Evolutionary conservation across 1,140 invertebrate genomes (phyloP).

Genomic region (Micrasema minimum): DNA sequence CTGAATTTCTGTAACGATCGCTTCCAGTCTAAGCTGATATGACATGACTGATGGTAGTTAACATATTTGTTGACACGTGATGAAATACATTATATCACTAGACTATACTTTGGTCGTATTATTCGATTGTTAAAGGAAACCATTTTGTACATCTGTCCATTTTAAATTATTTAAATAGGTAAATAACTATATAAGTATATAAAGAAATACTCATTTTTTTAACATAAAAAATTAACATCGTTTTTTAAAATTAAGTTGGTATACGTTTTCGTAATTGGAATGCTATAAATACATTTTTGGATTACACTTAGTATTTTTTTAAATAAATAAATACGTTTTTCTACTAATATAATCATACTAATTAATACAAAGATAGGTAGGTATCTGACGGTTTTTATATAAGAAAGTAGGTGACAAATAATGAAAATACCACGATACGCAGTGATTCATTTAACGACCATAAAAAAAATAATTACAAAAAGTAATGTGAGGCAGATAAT

Average conservation of each 20-base stretch:
- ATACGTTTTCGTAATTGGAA: too few relatives aligned
- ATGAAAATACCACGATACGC: slow-evolving; percentile 2
- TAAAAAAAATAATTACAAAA: slow-evolving; percentile 10
- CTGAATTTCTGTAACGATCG: neutral
- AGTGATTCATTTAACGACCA: slow-evolving; percentile 10
- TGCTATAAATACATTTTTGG: too few relatives aligned
- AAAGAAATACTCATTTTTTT: slow-evolving; percentile 1
- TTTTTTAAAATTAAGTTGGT: too few relatives aligned
- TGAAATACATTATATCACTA: too few relatives aligned
- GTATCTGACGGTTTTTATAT: neutral
- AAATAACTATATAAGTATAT: neutral
- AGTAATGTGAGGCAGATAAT: slow-evolving; percentile 10
- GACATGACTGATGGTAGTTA: slow-evolving; percentile 43
- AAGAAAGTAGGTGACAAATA: neutral
- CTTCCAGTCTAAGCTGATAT: slow-evolving; percentile 32
- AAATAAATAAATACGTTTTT: neutral
- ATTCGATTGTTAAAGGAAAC: too few relatives aligned
- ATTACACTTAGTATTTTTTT: neutral
- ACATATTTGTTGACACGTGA: slow-evolving; percentile 34
- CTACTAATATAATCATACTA: neutral
- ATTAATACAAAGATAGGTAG: neutral
- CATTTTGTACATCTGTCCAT: neutral
- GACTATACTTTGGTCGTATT: too few relatives aligned
- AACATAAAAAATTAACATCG: neutral
- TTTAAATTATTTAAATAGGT: neutral